Evolutionary conservation across 2,797 vertebrate genomes (phyloP), one percentile per base, ranked within the genome.

Genomic region (Spinibarbus caldwelli): DNA sequence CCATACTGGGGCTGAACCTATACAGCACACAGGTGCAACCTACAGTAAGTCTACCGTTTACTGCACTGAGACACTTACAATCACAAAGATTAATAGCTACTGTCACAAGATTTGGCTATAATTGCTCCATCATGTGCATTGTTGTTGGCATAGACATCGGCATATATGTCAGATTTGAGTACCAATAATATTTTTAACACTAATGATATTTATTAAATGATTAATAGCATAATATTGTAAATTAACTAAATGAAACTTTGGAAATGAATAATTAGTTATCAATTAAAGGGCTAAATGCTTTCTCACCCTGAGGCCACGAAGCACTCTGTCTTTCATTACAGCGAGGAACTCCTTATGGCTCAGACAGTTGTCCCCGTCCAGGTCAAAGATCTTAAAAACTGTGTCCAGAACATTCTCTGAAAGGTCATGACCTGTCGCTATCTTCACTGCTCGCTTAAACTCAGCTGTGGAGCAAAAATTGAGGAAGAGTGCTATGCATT

Each of bases 371-470:
- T 99, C 98, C 83, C 97, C 98, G 15, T 99, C 98, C 70, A 97
- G 89, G 88, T 99, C 98, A 79, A 99, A 99, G 88, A 99, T 97
- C 92, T 99, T 99, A 88, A 99, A 99, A 79, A 99, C 95, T 0
- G 97, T 98, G 90, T 99, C 97, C 92, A 99, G 91, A 67, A 99
- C 96, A 1, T 96, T 99, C 72, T 97, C 96, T 0, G 98, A 99
- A 87, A 99, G 96, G 17, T 99, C 96, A 2, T 98, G 96, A 78
- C 98, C 98, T 1, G 98, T 99, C 83, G 97, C 97, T 59, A 98
- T 98, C 91, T 93, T 97, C 88, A 99, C 98, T 0, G 98, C 98
- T 89, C 98, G 95, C 92, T 96, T 98, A 92, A 99, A 99, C 89
- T 99, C 96, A 57, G 95, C 98, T 99, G 90, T 84, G 64, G 79